Base-by-base conservation (phyloP, 2,888 invertebrate genomes). In the Eupithecia tripunctaria region DNA sequence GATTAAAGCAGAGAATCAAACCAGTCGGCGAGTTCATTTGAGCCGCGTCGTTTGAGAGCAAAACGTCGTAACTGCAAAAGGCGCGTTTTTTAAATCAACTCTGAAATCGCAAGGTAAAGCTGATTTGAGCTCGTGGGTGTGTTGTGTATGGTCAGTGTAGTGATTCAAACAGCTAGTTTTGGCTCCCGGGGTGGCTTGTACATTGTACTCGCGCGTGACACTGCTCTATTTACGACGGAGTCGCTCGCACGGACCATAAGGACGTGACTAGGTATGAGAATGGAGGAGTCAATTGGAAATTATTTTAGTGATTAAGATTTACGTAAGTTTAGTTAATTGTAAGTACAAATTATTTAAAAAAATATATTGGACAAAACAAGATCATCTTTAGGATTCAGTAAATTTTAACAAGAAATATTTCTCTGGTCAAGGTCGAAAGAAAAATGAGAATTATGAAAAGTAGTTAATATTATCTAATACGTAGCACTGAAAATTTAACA, bases 101-200 rank as follows among this genome's bases (percentile, higher is more conserved):
- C 41, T 80, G 64, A 51, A 1, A 5, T 0, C 0, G 0, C 0
- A 3, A 0, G 0, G 8, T 86, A 86, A 77, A 78, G 84, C 83
- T 77, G 14, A 60, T 63, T 85, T 84, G 86, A 2, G 76, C 32
- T 69, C 79, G 76, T 6, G 1, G 32, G 32, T 51, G 2, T 51
- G 15, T 76, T 72, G 75, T 69, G 78, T 82, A 80, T 82, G 82
- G 83, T 82, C 83, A 82, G 81, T 81, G 84, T 82, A 87, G 85
- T 86, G 89, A 87, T 89, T 88, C 86, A 85, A 88, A 86, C 87
- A 89, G 90, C 91, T 92, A 91, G 91, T 91, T 91, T 89, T 90
- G 90, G 89, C 91, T 91, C 92, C 91, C 90, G 91, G 92, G 93
- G 93, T 93, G 93, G 92, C 90, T 92, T 89, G 91, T 90, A 91